Conservation (phyloP, 1,140 invertebrate genomes). For the Macrocentrus cingulum region DNA sequence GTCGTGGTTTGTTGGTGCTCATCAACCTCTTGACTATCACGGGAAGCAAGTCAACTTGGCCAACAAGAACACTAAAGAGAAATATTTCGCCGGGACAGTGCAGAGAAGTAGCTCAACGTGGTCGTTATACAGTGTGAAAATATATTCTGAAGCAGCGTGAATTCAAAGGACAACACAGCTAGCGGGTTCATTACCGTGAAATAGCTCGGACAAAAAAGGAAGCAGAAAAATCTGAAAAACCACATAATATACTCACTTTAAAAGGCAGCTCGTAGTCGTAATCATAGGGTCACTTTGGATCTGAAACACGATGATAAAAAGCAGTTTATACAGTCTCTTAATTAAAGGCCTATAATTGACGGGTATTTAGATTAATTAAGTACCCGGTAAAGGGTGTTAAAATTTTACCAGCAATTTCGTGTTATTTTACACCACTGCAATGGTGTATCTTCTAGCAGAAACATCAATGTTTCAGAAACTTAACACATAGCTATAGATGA, state of each 20-base stretch:
- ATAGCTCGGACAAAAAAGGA: too few species aligned
- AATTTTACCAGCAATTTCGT: slow-evolving; percentile 12
- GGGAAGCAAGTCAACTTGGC: neutral
- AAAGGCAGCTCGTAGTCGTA: slow-evolving; percentile 23
- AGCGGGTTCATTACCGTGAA: too few species aligned
- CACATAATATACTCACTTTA: slow-evolving; percentile 34
- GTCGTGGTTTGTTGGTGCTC: slow-evolving; percentile 20
- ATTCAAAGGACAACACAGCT: too few species aligned
- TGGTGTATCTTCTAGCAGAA: slow-evolving; percentile 20
- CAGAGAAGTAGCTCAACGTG: neutral
- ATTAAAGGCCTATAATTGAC: too few species aligned
- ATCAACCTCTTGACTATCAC: neutral
- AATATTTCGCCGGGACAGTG: too few species aligned
- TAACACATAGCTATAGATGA: slow-evolving; percentile 5
- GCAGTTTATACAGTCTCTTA: too few species aligned
- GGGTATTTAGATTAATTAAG: too few species aligned
- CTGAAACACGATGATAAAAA: slow-evolving; percentile 27
- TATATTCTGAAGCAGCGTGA: too few species aligned
- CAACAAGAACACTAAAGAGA: too few species aligned
- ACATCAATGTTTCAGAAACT: slow-evolving; percentile 31
- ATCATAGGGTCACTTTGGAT: slow-evolving; percentile 30
- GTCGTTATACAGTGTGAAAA: neutral
- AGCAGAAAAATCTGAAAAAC: neutral
- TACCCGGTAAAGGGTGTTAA: too few species aligned
- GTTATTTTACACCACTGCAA: slow-evolving; percentile 32